A percentile compares a stretch with the other conserved stretches of the same genome.
phyloP scores from a whole-genome alignment of 2,113 vertebrate genomes.

The Sphaerodactylus townsendi region DNA sequence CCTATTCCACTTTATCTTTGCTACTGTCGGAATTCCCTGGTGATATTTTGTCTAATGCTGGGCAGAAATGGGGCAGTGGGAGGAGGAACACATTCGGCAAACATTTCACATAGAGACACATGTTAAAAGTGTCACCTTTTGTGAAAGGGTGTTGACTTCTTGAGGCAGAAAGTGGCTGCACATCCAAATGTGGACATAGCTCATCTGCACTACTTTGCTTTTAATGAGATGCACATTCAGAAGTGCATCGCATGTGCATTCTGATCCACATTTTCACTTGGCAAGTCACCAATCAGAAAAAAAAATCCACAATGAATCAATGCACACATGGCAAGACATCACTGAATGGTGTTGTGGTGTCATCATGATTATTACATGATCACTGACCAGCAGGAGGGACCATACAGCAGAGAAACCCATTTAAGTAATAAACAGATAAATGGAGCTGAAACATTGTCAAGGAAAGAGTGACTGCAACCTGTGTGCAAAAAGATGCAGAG shows the following conservation, averaged over 20 bases:
- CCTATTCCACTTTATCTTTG: conserved; percentile 31
- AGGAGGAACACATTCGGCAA: neutral
- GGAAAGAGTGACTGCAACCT: neutral
- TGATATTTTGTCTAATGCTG: accelerated
- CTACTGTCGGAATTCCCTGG: neutral
- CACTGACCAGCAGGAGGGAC: neutral
- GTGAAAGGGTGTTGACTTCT: neutral
- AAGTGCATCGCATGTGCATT: neutral
- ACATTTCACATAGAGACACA: neutral
- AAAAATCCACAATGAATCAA: no score
- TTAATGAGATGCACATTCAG: neutral
- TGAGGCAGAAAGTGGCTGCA: neutral
- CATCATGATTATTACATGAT: neutral
- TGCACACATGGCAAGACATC: no score
- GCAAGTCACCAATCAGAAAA: no score
- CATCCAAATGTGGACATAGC: neutral
- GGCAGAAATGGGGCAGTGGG: neutral
- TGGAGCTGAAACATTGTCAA: neutral
- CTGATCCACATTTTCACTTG: neutral
- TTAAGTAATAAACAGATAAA: neutral
- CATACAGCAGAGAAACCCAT: neutral
- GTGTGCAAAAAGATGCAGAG: neutral
- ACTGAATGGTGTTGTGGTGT: no score
- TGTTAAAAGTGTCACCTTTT: neutral
- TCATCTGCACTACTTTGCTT: neutral